phyloP scores from a whole-genome alignment of 2,888 invertebrate genomes.

The Scaptomyza reducta region DNA sequence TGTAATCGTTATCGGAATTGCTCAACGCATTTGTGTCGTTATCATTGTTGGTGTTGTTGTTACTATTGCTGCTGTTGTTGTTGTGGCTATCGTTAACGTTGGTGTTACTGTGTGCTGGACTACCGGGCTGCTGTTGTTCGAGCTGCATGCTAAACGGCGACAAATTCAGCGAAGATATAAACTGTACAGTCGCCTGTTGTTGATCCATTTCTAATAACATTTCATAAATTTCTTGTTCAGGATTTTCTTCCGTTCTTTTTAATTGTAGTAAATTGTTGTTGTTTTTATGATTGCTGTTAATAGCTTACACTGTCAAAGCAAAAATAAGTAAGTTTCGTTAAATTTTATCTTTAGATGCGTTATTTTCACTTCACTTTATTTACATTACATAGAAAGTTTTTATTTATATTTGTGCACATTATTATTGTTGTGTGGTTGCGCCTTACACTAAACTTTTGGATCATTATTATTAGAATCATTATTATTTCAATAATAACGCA shows the following conservation, averaged over 20 bases:
- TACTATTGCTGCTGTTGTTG: conserved; percentile 55
- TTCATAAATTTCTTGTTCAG: conserved; percentile 53
- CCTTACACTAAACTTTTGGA: conserved; percentile 60
- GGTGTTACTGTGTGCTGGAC: conserved; percentile 84
- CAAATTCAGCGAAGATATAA: conserved; percentile 95
- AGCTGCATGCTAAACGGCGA: conserved; percentile 92
- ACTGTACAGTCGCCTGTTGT: conserved; percentile 90
- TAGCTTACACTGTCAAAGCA: conserved; percentile 18
- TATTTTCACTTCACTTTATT: conserved; percentile 3
- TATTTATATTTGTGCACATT: conserved; percentile 36
- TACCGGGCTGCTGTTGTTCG: conserved; percentile 86
- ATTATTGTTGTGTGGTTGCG: conserved; percentile 53
- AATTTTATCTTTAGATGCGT: neutral
- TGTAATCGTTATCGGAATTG: conserved; percentile 75
- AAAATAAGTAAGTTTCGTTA: conserved; percentile 7
- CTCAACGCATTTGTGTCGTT: conserved; percentile 67
- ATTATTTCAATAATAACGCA: conserved; percentile 44
- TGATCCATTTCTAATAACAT: conserved; percentile 95
- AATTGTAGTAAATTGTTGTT: conserved; percentile 4
- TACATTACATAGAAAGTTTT: neutral
- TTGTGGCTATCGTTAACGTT: conserved; percentile 50
- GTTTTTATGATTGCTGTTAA: neutral
- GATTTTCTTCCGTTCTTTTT: conserved; percentile 22
- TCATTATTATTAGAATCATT: conserved; percentile 47
- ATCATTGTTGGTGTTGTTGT: conserved; percentile 68